phyloP scores from a whole-genome alignment of 2,797 vertebrate species.

The Sorex maritimensis region DNA sequence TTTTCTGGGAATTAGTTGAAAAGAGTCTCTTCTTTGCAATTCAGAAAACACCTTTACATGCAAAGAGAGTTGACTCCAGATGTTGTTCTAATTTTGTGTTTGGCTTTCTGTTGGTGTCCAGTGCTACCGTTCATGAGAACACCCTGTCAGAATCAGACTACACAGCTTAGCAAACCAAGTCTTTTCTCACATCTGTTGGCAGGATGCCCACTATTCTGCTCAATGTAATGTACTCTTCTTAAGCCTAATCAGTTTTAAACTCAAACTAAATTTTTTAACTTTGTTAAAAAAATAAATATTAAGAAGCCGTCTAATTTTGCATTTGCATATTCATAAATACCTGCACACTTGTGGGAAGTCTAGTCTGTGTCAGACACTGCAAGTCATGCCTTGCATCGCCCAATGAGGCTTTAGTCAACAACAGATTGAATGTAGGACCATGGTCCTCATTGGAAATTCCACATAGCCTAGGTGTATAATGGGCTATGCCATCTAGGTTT shows the following conservation, averaged over 20 bases:
- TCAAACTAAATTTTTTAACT: neutral
- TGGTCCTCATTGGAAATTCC: neutral
- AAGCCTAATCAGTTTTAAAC: neutral
- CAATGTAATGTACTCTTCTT: neutral
- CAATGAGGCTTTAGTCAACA: neutral
- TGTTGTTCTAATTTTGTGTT: neutral
- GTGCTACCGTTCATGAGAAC: neutral
- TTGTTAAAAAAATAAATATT: neutral
- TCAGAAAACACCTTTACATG: neutral
- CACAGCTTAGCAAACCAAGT: neutral
- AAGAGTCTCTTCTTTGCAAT: neutral
- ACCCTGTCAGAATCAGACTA: neutral
- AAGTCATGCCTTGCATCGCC: neutral
- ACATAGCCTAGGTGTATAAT: neutral
- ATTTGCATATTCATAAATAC: neutral
- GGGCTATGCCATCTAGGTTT: neutral
- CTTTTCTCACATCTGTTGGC: neutral
- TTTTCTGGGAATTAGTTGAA: constrained; percentile 3
- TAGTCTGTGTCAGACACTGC: neutral
- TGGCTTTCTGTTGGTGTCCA: neutral
- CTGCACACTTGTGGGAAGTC: too few relatives aligned
- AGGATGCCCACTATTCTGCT: neutral
- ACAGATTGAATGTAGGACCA: neutral
- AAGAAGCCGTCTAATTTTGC: neutral
- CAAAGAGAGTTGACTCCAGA: neutral